Conservation (phyloP, 2,888 invertebrate species). For the Abscondita cerata region DNA sequence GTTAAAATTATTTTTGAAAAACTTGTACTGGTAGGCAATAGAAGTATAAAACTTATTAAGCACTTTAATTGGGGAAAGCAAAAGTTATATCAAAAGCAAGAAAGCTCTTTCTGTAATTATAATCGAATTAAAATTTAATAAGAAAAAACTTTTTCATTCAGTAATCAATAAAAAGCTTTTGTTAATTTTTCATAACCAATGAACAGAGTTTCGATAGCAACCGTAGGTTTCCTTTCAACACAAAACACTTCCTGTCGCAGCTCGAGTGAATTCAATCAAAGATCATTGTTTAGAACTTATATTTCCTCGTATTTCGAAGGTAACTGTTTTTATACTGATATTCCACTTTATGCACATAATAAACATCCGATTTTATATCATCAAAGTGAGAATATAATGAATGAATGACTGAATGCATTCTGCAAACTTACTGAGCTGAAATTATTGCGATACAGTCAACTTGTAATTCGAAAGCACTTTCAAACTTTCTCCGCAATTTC, state of each 20-base stretch:
- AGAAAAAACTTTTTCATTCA: too few species aligned
- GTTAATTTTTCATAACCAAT: not conserved
- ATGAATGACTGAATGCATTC: not conserved
- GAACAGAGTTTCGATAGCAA: constrained; percentile 22
- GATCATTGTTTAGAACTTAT: constrained; percentile 44
- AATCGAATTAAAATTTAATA: too few species aligned
- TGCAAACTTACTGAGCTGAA: too few species aligned
- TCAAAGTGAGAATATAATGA: constrained; percentile 22
- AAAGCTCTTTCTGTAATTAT: too few species aligned
- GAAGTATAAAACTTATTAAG: too few species aligned
- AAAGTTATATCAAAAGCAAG: too few species aligned
- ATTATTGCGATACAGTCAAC: too few species aligned
- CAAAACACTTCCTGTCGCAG: constrained; percentile 23
- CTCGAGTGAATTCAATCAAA: constrained; percentile 45
- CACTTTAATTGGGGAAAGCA: too few species aligned
- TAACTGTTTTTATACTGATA: constrained; percentile 26
- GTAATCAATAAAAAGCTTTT: too few species aligned
- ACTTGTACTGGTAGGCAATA: too few species aligned
- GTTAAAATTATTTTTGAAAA: too few species aligned
- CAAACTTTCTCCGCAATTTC: not conserved
- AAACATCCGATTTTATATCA: constrained; percentile 27
- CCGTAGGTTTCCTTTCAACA: constrained; percentile 18
- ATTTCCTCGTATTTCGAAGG: constrained; percentile 37
- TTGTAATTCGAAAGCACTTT: not conserved
- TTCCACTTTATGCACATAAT: constrained; percentile 30